A percentile compares a stretch with the other conserved stretches of the same genome.
Conservation (phyloP, 2,888 invertebrate genomes). For the Cepaea hortensis region DNA sequence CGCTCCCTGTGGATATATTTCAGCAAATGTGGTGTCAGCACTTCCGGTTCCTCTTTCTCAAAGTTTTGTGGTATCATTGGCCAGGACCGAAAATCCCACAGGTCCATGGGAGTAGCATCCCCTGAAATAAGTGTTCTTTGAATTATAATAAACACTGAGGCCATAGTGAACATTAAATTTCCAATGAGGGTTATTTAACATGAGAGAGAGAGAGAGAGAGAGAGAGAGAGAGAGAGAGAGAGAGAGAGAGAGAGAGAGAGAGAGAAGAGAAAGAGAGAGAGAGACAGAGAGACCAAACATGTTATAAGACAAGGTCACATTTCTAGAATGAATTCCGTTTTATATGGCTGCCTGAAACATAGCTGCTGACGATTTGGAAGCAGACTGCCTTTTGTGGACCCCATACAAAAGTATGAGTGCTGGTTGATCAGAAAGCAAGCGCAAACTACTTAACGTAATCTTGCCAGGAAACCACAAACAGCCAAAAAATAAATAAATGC, state of each 20-base stretch:
- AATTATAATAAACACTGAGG: neutral
- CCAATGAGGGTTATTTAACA: neutral
- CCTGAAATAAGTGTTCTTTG: conserved; percentile 6
- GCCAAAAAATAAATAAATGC: too few species aligned
- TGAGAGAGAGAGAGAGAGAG: neutral
- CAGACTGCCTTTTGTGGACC: too few species aligned
- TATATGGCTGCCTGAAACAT: too few species aligned
- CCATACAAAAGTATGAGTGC: too few species aligned
- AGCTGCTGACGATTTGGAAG: too few species aligned
- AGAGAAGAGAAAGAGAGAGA: neutral
- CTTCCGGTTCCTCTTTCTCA: conserved; percentile 16
- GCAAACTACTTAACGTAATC: too few species aligned
- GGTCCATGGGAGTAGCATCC: conserved; percentile 44
- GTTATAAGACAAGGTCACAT: too few species aligned
- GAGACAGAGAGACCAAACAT: neutral
- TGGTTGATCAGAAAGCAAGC: too few species aligned
- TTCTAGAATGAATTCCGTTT: too few species aligned
- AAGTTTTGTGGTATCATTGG: conserved; percentile 35
- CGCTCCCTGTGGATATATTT: conserved; percentile 10
- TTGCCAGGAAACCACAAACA: too few species aligned
- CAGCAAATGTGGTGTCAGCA: conserved; percentile 39
- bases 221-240: neutral
- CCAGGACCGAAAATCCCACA: conserved; percentile 43
- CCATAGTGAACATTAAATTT: neutral
- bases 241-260: neutral